phyloP scores from a whole-genome alignment of 2,888 invertebrate genomes.

The Tenthredo mesomela region DNA sequence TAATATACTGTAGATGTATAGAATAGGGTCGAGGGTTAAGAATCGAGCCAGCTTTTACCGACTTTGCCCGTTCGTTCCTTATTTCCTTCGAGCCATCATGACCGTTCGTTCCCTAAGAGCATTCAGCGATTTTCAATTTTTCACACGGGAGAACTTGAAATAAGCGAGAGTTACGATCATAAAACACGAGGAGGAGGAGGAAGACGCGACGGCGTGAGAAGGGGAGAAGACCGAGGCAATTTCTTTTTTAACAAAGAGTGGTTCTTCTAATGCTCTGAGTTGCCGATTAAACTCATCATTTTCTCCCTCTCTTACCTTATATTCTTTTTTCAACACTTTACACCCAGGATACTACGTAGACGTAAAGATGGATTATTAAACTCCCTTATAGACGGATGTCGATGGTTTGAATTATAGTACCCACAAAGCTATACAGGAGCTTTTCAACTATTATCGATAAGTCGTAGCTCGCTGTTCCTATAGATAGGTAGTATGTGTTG shows the following conservation, averaged over 20 bases:
- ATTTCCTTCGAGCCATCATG: slow-evolving; percentile 50
- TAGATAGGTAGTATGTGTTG: too few relatives aligned
- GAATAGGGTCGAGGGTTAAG: slow-evolving; percentile 59
- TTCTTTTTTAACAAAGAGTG: slow-evolving; percentile 19
- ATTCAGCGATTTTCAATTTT: slow-evolving; percentile 72
- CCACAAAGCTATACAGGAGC: background rate
- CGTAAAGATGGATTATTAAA: background rate
- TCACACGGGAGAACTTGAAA: slow-evolving; percentile 66
- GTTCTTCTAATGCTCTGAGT: slow-evolving; percentile 22
- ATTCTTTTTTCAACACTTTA: background rate
- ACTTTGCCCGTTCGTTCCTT: slow-evolving; percentile 2
- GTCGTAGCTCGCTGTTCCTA: background rate
- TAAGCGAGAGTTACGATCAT: slow-evolving; percentile 55
- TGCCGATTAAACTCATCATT: slow-evolving; percentile 42
- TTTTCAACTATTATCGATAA: slow-evolving; percentile 11
- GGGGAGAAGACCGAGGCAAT: slow-evolving; percentile 12
- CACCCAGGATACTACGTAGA: slow-evolving; percentile 15
- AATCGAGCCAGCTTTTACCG: slow-evolving; percentile 69
- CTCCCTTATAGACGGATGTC: background rate
- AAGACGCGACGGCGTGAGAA: background rate
- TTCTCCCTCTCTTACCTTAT: background rate
- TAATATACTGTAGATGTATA: slow-evolving; percentile 3
- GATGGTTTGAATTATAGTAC: background rate
- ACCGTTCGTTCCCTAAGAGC: slow-evolving; percentile 64
- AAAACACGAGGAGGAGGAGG: slow-evolving; percentile 21